Base-by-base conservation (phyloP, 2,888 invertebrate genomes). In the Frankliniella intonsa region DNA sequence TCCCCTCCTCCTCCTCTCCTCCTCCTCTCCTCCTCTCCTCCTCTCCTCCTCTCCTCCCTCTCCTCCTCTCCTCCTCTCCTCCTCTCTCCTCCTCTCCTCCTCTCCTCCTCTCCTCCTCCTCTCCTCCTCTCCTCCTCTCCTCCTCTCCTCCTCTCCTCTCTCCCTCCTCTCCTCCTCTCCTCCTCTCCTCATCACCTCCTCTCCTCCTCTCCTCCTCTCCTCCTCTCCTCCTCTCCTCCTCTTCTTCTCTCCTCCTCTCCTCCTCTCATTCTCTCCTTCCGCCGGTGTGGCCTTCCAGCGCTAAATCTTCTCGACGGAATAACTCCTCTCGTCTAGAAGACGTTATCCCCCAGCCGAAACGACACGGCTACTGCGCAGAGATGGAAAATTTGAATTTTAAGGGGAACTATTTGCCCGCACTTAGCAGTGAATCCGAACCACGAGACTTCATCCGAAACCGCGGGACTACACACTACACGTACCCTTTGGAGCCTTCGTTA, bases 121-220 rank as follows among this genome's bases (percentile, higher is more conserved):
- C 65, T 69, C 65, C 81, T 83, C 55, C 65, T 22, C 81, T 79
- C 22, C 38, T 65, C 14, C n/a, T 38, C 50, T 82, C 83, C 82
- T 76, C 83, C 82, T 82, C 80, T 81, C 82, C 62, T 69, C 83
- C 83, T 83, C 82, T 79, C 81, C 80, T 50, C 82, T 82, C 80
- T 55, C 81, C 76, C 81, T 81, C 80, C 82, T 81, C 80, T 82
- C 83, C 79, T 81, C 19, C 80, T 83, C 80, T 76, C 82, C 80
- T 80, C 62, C 19, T 80, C 51, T 38, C 69, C 82, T 80, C 80
- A 12, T 51, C 10, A 51, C 51, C 51, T 49, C 5, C 50, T 50
- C 9, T 69, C n/a, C 7, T 17, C 17, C 55, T 25, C 49, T 62
- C 69, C 17, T 81, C 65, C 51, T 69, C 80, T 79, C 81, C 22